Conservation (phyloP, 2,113 vertebrate genomes). For the Tachysurus vachellii region DNA sequence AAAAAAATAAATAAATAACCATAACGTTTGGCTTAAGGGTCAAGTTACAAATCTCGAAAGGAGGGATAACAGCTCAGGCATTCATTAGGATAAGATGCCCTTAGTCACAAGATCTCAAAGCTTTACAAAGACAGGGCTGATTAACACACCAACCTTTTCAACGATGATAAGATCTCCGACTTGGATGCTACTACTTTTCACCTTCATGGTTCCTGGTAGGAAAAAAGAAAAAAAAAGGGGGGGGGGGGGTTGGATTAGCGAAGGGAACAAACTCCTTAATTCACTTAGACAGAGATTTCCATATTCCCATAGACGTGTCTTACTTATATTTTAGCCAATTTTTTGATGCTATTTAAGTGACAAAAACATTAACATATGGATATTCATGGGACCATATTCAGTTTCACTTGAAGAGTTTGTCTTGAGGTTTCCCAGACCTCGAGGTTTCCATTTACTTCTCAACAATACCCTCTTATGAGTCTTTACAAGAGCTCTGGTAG, state of each 20-base stretch:
- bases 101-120: conserved; percentile 37
- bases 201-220: conserved; percentile 87
- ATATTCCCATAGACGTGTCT: not conserved
- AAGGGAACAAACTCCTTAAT: not conserved
- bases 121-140: conserved; percentile 40
- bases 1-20: not conserved
- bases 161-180: conserved; percentile 98
- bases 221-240: conserved; percentile 39
- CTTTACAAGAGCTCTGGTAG: conserved; percentile 67
- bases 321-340: not conserved
- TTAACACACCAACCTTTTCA: conserved; percentile 84
- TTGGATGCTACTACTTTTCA: conserved; percentile 95
- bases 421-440: conserved; percentile 43
- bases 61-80: conserved; percentile 54
- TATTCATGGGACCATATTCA: conserved; percentile 28
- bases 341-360: not conserved
- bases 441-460: conserved; percentile 51
- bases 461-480: conserved; percentile 59
- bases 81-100: conserved; percentile 55
- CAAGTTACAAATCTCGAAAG: conserved; percentile 41
- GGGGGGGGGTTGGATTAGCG: conserved; percentile 13
- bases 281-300: not conserved
- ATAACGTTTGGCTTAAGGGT: conserved; percentile 24
- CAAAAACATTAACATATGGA: conserved; percentile 15
- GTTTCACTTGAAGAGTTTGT: conserved; percentile 40